Evolutionary conservation across 2,888 invertebrate genomes (phyloP).

Genomic region (Thumatha senex): DNA sequence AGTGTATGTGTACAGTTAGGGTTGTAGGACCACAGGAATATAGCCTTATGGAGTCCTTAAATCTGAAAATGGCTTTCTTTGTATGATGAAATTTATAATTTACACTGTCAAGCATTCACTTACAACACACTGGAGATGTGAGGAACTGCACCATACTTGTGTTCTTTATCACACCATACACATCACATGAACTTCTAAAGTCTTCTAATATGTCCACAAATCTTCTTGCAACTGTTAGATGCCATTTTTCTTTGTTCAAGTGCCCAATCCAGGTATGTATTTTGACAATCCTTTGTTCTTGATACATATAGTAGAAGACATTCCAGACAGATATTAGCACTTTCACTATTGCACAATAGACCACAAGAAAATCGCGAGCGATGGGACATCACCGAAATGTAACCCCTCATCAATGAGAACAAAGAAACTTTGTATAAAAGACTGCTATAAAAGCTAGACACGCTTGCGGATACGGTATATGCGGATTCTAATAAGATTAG

Average conservation of each 20-base stretch:
- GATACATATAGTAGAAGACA: conserved; percentile 18
- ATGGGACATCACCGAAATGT: conserved; percentile 16
- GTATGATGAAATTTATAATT: neutral
- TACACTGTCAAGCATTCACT: conserved; percentile 11
- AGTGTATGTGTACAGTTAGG: too few relatives aligned
- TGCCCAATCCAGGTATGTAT: conserved; percentile 3
- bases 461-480: conserved; percentile 9
- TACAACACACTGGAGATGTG: conserved; percentile 5
- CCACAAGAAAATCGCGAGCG: conserved; percentile 15
- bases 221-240: neutral
- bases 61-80: neutral
- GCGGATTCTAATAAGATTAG: conserved; percentile 26
- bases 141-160: conserved; percentile 1
- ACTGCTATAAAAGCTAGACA: conserved; percentile 7
- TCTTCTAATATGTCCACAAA: conserved; percentile 4
- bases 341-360: conserved; percentile 54
- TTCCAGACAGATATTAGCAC: conserved; percentile 36
- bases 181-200: neutral
- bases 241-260: conserved; percentile 24
- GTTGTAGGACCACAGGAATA: too few relatives aligned
- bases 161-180: neutral
- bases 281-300: conserved; percentile 42
- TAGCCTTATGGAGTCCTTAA: too few relatives aligned
- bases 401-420: conserved; percentile 37
- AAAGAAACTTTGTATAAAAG: conserved; percentile 41